These are phyloP conservation scores for Tor tambroides DNA, from an alignment of 2,113 vertebrate genomes.

Conservation along the genomic window DNA sequence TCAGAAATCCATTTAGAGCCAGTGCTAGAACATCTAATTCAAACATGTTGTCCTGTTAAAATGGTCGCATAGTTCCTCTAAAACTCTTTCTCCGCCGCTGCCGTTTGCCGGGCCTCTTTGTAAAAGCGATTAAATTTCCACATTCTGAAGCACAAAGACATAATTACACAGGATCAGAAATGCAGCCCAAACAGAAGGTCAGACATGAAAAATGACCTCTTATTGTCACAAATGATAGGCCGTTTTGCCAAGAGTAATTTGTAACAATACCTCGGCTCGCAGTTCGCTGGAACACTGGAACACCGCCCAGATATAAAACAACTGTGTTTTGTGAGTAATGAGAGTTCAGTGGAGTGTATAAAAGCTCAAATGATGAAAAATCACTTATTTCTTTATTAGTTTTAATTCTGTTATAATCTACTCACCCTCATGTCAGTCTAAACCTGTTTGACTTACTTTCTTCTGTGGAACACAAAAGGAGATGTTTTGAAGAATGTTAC, in stretches of 20 bases:
- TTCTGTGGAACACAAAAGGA: background rate
- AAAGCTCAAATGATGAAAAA: background rate
- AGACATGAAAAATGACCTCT: constrained; percentile 69
- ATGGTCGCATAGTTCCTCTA: constrained; percentile 70
- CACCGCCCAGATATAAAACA: background rate
- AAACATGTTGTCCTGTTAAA: constrained; percentile 79
- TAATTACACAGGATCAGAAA: constrained; percentile 74
- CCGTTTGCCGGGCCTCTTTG: constrained; percentile 74
- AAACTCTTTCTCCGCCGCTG: constrained; percentile 66
- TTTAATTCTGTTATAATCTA: background rate
- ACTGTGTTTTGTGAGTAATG: background rate
- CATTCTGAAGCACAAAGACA: constrained; percentile 71
- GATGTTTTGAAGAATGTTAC: background rate
- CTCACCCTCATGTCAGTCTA: background rate
- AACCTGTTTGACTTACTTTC: no score
- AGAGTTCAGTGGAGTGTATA: background rate
- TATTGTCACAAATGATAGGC: constrained; percentile 51
- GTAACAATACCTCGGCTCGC: constrained; percentile 21
- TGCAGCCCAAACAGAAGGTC: constrained; percentile 52
- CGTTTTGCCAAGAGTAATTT: constrained; percentile 61
- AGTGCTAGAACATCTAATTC: constrained; percentile 80
- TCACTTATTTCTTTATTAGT: background rate
- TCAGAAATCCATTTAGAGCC: constrained; percentile 76
- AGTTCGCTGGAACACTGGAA: constrained; percentile 1
- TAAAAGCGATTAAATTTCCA: constrained; percentile 70